Conservation (phyloP, 2,113 vertebrate species). For the Philantomba maxwellii region DNA sequence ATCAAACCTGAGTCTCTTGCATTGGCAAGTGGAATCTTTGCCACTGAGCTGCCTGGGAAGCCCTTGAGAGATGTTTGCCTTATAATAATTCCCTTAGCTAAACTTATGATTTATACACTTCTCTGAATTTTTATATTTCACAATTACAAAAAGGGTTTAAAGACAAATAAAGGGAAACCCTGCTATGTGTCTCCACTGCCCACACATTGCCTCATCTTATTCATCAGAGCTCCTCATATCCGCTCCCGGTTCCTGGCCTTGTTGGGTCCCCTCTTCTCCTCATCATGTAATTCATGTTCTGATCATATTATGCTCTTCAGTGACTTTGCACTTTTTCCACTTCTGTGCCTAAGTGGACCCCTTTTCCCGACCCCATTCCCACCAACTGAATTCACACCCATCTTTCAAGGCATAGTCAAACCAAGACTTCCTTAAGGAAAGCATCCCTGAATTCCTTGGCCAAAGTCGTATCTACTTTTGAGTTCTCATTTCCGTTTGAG, state of each 20-base stretch:
- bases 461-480: not conserved
- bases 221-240: not conserved
- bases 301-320: not conserved
- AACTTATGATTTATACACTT: not conserved
- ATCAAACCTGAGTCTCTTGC: not conserved
- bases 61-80: not conserved
- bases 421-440: not conserved
- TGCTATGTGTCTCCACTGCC: not conserved
- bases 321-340: not conserved
- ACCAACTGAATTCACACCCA: not conserved
- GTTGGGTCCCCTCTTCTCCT: not conserved
- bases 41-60: not conserved
- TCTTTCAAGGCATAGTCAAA: not conserved
- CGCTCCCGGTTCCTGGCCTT: not conserved
- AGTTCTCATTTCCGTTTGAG: slow-evolving; percentile 17
- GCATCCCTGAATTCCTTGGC: not conserved
- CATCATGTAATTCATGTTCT: not conserved
- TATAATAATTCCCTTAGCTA: not conserved
- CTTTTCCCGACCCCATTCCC: not conserved
- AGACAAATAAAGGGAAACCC: not conserved
- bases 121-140: not conserved
- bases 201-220: not conserved
- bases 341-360: not conserved
- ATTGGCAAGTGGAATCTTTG: not conserved
- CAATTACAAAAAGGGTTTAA: not conserved